Conservation (phyloP, 2,113 vertebrate species). For the Uria lomvia region DNA sequence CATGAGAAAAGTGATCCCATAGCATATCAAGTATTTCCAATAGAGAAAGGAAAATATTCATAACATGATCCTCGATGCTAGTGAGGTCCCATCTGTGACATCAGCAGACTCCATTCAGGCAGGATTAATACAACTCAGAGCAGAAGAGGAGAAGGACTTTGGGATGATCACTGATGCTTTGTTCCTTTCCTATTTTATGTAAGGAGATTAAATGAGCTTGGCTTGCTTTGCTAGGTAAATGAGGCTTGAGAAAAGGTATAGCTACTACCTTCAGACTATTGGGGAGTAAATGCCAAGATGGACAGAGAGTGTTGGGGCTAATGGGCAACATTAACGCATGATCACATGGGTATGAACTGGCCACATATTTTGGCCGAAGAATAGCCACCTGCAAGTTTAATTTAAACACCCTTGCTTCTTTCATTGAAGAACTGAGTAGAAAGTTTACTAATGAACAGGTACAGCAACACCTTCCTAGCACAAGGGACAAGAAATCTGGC, state of each 20-base stretch:
- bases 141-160: neutral
- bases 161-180: neutral
- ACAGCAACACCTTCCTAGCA: neutral
- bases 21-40: neutral
- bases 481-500: neutral
- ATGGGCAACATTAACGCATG: rapidly evolving
- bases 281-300: neutral
- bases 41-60: neutral
- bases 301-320: neutral
- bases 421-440: neutral
- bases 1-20: neutral
- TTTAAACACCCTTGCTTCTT: neutral
- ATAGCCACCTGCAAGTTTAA: neutral
- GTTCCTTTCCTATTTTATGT: neutral
- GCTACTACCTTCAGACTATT: neutral
- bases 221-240: neutral
- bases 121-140: neutral
- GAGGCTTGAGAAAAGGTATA: neutral
- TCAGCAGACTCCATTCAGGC: neutral
- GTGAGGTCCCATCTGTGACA: neutral
- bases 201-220: neutral
- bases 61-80: too few species aligned
- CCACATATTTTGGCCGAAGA: neutral
- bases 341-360: neutral
- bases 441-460: neutral